Conservation (phyloP, 2,113 vertebrate species). For the Sterrhoptilus dennistouni region DNA sequence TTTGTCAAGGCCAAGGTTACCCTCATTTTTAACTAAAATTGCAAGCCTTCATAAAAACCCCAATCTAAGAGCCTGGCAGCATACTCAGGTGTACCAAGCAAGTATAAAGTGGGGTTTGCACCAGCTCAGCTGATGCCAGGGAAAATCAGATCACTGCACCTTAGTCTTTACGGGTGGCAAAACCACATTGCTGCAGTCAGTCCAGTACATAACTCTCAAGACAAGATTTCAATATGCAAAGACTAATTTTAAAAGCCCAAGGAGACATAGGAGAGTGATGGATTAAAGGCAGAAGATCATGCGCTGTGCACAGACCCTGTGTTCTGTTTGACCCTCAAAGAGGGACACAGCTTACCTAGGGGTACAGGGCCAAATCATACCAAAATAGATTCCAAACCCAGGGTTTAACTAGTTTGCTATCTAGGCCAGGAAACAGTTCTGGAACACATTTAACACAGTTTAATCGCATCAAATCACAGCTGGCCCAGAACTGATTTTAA, state of each 20-base stretch:
- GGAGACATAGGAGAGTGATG: not conserved
- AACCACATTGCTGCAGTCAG: not conserved
- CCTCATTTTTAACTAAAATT: not conserved
- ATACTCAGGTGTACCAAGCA: not conserved
- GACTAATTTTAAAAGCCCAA: not conserved
- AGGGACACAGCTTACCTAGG: not conserved
- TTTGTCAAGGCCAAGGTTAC: not conserved
- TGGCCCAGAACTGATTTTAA: slow-evolving; percentile 59
- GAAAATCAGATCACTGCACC: not conserved
- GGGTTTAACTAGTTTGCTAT: slow-evolving; percentile 49
- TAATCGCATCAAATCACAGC: slow-evolving; percentile 38
- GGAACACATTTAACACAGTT: slow-evolving; percentile 62
- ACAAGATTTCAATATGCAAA: not conserved
- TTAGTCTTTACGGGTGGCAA: not conserved
- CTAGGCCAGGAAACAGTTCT: slow-evolving; percentile 61
- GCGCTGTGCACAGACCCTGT: not conserved
- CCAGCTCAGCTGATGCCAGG: not conserved
- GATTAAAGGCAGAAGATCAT: not conserved
- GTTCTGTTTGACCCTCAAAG: not conserved
- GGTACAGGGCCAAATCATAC: not conserved
- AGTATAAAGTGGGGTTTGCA: not conserved
- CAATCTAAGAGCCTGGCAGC: not conserved
- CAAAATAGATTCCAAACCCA: slow-evolving; percentile 16
- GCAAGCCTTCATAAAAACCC: not conserved
- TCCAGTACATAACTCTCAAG: not conserved